These are phyloP conservation scores for Chlorodrepanis virens DNA, from an alignment of 2,113 vertebrate genomes.

Conservation along the genomic window DNA sequence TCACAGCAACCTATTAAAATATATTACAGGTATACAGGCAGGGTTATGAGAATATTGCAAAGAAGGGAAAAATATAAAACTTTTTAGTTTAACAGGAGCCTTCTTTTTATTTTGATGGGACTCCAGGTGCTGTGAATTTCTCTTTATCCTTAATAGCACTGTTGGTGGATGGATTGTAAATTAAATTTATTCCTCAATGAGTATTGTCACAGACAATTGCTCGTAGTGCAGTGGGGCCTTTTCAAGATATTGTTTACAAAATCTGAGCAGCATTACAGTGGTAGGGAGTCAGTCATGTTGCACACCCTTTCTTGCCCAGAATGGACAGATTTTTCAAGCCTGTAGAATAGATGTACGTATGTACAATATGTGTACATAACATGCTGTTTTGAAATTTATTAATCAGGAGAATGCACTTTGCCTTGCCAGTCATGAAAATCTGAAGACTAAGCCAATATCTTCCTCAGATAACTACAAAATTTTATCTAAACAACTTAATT, in stretches of 20 bases:
- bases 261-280: background rate
- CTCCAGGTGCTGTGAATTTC: background rate
- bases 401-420: background rate
- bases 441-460: background rate
- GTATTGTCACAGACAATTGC: background rate
- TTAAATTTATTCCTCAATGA: background rate
- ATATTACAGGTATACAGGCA: background rate
- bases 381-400: background rate
- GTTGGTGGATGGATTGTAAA: background rate
- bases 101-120: background rate
- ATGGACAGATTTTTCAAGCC: background rate
- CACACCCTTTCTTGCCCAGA: background rate
- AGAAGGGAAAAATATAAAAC: background rate
- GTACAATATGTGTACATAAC: background rate
- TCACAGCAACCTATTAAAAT: constrained; percentile 22
- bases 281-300: background rate
- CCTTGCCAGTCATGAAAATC: background rate
- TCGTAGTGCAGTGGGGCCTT: background rate
- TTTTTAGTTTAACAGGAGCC: background rate
- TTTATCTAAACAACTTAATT: background rate
- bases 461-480: background rate
- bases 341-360: background rate
- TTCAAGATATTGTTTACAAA: background rate
- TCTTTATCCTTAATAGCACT: background rate
- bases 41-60: background rate